Conservation (phyloP, 2,888 invertebrate genomes). For the Plagiodera versicolora region DNA sequence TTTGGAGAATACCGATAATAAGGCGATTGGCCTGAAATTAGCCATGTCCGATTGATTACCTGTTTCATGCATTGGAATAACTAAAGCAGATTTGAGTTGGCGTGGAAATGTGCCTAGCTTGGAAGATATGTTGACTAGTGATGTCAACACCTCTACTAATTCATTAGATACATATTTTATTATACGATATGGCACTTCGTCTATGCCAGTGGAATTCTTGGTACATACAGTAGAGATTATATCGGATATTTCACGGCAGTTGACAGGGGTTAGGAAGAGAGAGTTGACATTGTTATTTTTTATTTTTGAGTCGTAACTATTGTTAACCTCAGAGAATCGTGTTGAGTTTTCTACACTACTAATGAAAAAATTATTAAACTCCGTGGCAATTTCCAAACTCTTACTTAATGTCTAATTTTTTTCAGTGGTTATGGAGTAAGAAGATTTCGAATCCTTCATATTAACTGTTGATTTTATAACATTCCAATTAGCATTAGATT, state of each 20-base stretch:
- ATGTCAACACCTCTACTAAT: slow-evolving; percentile 2
- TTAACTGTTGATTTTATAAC: not conserved
- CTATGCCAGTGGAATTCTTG: slow-evolving; percentile 1
- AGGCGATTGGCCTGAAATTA: not conserved
- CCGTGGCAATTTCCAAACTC: not conserved
- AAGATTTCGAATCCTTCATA: not conserved
- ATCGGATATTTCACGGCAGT: slow-evolving; percentile 1
- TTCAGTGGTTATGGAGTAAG: slow-evolving; percentile 2
- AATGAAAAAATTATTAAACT: not conserved
- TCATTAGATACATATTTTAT: slow-evolving; percentile 1
- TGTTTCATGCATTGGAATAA: not conserved
- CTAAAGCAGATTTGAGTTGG: not conserved
- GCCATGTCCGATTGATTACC: not conserved
- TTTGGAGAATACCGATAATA: not conserved
- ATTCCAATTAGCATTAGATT: slow-evolving; percentile 2
- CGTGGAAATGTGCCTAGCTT: not conserved
- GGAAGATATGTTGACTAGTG: not conserved
- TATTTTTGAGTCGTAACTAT: not conserved
- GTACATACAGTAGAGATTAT: slow-evolving; percentile 1
- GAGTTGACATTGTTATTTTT: slow-evolving; percentile 1
- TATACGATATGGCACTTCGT: not conserved
- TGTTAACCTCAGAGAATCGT: not conserved
- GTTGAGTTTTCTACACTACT: not conserved
- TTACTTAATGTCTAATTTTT: not conserved
- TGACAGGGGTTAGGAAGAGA: not conserved